These are phyloP conservation scores for Formicarius rufipectus DNA, from an alignment of 2,113 vertebrate species.

Conservation along the genomic window DNA sequence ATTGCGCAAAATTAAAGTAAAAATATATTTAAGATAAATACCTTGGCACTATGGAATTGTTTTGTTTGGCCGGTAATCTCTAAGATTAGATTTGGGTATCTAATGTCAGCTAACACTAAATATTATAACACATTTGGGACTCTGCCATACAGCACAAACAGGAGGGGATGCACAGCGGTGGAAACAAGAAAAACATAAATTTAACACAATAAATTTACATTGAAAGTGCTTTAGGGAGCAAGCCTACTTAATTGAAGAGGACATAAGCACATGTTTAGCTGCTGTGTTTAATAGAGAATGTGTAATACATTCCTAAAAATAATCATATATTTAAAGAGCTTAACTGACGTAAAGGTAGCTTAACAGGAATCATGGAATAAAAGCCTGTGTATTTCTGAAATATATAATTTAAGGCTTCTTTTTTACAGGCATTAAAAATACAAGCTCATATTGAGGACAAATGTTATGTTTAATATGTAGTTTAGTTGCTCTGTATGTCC, in stretches of 20 bases:
- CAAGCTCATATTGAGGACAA: slow-evolving; percentile 32
- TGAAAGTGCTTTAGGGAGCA: slow-evolving; percentile 47
- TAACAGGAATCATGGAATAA: neutral
- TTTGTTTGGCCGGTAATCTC: slow-evolving; percentile 47
- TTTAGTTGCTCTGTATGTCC: neutral
- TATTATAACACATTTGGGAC: slow-evolving; percentile 48
- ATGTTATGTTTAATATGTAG: neutral
- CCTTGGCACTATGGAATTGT: slow-evolving; percentile 30
- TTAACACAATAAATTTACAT: slow-evolving; percentile 60
- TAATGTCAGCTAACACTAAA: slow-evolving; percentile 51
- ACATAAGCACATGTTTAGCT: slow-evolving; percentile 11
- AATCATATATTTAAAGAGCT: slow-evolving; percentile 22
- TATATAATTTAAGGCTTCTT: neutral
- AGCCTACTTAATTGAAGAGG: slow-evolving; percentile 28
- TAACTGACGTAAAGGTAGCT: neutral
- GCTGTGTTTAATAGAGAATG: slow-evolving; percentile 15
- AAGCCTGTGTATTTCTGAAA: slow-evolving; percentile 14
- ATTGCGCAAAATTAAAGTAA: slow-evolving; percentile 24
- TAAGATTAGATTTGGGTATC: slow-evolving; percentile 20
- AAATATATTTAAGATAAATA: slow-evolving; percentile 33
- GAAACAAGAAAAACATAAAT: slow-evolving; percentile 49
- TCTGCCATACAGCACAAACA: slow-evolving; percentile 42
- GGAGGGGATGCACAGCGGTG: slow-evolving; percentile 36
- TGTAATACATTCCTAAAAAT: slow-evolving; percentile 15
- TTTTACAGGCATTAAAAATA: slow-evolving; percentile 1